phyloP scores from a whole-genome alignment of 2,113 vertebrate genomes.

The Turnix velox region DNA sequence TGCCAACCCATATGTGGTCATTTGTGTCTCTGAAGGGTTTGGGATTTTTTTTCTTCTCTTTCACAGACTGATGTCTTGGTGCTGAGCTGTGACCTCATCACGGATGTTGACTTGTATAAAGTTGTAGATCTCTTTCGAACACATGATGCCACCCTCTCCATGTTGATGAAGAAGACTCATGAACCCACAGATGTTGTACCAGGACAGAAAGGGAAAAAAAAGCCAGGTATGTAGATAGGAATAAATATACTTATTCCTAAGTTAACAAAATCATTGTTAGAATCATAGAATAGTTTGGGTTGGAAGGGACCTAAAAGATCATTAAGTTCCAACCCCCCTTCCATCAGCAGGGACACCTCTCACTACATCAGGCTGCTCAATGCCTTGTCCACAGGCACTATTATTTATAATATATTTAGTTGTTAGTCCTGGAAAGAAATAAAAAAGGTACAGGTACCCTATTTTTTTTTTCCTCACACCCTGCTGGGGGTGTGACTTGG shows the following conservation, averaged over 20 bases:
- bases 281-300: no score
- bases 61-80: conserved; percentile 91
- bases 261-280: no score
- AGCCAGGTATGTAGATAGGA: conserved; percentile 77
- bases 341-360: no score
- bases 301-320: no score
- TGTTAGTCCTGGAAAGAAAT: not conserved
- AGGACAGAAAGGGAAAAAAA: conserved; percentile 96
- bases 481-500: not conserved
- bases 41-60: not conserved
- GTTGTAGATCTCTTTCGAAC: conserved; percentile 96
- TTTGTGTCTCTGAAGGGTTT: not conserved
- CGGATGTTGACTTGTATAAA: conserved; percentile 90
- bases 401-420: not conserved
- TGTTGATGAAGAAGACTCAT: conserved; percentile 92
- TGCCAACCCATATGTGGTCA: not conserved
- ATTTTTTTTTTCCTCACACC: not conserved
- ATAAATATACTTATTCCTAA: not conserved
- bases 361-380: no score
- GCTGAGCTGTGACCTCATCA: conserved; percentile 94
- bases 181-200: conserved; percentile 86
- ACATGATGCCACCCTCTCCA: conserved; percentile 90
- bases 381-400: no score
- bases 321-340: no score
- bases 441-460: not conserved